Conservation (phyloP, 2,888 invertebrate genomes). For the Meiosimyza decipiens region DNA sequence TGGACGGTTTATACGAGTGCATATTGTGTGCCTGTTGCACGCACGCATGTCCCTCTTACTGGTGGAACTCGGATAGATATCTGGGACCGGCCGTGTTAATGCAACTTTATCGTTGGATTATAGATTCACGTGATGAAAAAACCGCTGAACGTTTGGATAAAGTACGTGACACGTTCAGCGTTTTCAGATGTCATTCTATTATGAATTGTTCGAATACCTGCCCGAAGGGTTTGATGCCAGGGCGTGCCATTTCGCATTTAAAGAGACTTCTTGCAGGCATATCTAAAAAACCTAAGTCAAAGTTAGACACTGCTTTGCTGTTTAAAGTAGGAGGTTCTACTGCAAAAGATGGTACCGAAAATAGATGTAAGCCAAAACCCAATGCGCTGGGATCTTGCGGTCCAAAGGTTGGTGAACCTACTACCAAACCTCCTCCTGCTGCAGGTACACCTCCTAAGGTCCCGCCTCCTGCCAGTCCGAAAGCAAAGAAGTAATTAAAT, state of each 20-base stretch:
- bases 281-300: slow-evolving; percentile 79
- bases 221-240: slow-evolving; percentile 96
- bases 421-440: no score
- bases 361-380: no score
- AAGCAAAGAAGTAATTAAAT: no score
- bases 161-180: slow-evolving; percentile 88
- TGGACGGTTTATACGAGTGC: slow-evolving; percentile 97
- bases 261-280: slow-evolving; percentile 89
- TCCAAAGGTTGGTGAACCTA: no score
- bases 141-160: slow-evolving; percentile 79
- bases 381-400: no score
- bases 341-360: no score
- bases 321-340: slow-evolving; percentile 50
- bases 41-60: slow-evolving; percentile 96
- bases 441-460: no score
- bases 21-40: slow-evolving; percentile 97
- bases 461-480: no score
- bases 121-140: slow-evolving; percentile 92
- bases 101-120: slow-evolving; percentile 98
- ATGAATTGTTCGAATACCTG: slow-evolving; percentile 96
- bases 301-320: slow-evolving; percentile 74
- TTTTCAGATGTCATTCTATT: slow-evolving; percentile 95
- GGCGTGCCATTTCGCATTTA: slow-evolving; percentile 91
- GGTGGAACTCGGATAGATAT: slow-evolving; percentile 99
- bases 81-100: slow-evolving; percentile 97